These are phyloP conservation scores for Luperina nickerlii DNA, from an alignment of 2,888 invertebrate genomes.

Conservation along the genomic window DNA sequence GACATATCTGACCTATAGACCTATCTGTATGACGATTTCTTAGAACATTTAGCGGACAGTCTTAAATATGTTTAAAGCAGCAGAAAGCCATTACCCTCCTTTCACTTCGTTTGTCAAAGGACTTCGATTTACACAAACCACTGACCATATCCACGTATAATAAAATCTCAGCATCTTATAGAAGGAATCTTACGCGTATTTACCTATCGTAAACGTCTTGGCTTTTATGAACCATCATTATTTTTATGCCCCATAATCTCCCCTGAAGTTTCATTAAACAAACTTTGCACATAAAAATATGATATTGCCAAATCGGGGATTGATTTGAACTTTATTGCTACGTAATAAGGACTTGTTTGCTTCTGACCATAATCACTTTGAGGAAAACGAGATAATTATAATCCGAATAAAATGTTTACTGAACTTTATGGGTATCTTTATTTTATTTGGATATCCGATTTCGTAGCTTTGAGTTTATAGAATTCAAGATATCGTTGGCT, in stretches of 20 bases:
- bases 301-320: slow-evolving; percentile 52
- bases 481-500: background rate
- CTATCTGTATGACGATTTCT: background rate
- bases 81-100: slow-evolving; percentile 43
- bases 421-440: slow-evolving; percentile 36
- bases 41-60: background rate
- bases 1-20: too few relatives aligned
- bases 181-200: slow-evolving; percentile 69
- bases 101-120: slow-evolving; percentile 57
- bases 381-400: slow-evolving; percentile 43
- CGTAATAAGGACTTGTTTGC: slow-evolving; percentile 45
- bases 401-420: slow-evolving; percentile 24
- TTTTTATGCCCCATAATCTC: slow-evolving; percentile 74
- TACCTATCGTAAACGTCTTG: slow-evolving; percentile 59
- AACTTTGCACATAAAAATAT: slow-evolving; percentile 62
- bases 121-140: slow-evolving; percentile 48
- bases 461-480: slow-evolving; percentile 13
- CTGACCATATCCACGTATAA: slow-evolving; percentile 62
- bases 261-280: slow-evolving; percentile 73
- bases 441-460: slow-evolving; percentile 36
- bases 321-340: slow-evolving; percentile 61
- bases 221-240: slow-evolving; percentile 73
- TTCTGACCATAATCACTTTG: slow-evolving; percentile 9
- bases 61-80: slow-evolving; percentile 45
- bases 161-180: slow-evolving; percentile 55